Evolutionary conservation across 30 jellyfish, hydroid and myxozoan genomes (phyloP).

Genomic region (Turritopsis rubra): DNA sequence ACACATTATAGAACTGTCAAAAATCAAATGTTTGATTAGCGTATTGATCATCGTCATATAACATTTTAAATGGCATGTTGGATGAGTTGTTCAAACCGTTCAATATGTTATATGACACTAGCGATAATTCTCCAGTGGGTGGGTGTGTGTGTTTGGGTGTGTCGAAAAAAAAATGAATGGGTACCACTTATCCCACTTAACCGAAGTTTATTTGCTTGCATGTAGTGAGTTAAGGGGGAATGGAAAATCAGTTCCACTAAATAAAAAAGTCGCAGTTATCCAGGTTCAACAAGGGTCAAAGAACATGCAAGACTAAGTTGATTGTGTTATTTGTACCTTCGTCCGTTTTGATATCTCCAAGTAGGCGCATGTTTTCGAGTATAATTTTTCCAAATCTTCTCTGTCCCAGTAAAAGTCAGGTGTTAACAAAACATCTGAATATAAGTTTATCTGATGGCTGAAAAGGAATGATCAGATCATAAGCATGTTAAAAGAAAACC

Average conservation of each 20-base stretch:
- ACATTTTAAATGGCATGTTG: too few species aligned
- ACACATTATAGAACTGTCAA: too few species aligned
- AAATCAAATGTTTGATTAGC: too few species aligned
- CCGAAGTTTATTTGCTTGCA: not conserved
- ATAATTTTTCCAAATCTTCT: conserved; percentile 74
- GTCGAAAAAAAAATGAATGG: too few species aligned
- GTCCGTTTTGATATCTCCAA: conserved; percentile 87
- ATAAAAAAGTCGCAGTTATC: not conserved
- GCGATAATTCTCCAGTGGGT: too few species aligned
- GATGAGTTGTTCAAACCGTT: too few species aligned
- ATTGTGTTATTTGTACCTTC: conserved; percentile 35
- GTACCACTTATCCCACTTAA: not conserved
- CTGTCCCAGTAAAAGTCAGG: conserved; percentile 99
- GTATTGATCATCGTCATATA: too few species aligned
- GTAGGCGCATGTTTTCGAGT: conserved; percentile 83
- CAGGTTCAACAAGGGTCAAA: not conserved
- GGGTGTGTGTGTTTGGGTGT: too few species aligned
- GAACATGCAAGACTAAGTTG: not conserved
- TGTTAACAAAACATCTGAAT: conserved; percentile 79
- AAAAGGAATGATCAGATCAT: too few species aligned
- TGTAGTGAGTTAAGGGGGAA: too few species aligned
- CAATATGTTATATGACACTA: too few species aligned
- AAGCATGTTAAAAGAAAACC: not conserved
- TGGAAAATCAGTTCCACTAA: too few species aligned
- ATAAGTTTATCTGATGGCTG: conserved; percentile 89